Conservation (phyloP, 2,888 invertebrate genomes). For the Heliconius hortense region DNA sequence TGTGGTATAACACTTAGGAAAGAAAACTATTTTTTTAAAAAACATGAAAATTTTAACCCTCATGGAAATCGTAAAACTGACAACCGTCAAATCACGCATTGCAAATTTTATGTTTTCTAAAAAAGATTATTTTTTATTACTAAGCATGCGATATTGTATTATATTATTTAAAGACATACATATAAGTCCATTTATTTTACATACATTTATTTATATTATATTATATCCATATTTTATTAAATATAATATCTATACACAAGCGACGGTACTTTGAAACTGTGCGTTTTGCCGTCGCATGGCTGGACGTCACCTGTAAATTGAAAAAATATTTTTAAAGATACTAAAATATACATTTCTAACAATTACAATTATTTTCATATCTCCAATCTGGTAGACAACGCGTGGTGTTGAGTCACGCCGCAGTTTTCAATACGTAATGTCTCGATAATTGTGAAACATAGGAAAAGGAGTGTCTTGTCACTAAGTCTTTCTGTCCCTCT, state of each 20-base stretch:
- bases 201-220: not conserved
- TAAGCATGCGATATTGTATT: not conserved
- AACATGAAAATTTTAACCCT: not conserved
- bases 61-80: too few relatives aligned
- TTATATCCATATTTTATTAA: not conserved
- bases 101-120: not conserved
- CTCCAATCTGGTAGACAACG: too few relatives aligned
- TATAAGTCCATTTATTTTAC: not conserved
- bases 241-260: conserved; percentile 62
- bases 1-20: too few relatives aligned
- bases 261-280: conserved; percentile 75
- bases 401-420: too few relatives aligned
- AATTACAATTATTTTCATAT: too few relatives aligned
- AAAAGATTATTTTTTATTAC: not conserved
- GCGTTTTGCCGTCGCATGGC: conserved; percentile 73
- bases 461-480: too few relatives aligned
- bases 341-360: not conserved
- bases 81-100: too few relatives aligned
- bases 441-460: too few relatives aligned
- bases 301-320: conserved; percentile 67
- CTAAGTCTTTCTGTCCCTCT: too few relatives aligned
- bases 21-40: too few relatives aligned
- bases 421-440: too few relatives aligned
- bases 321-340: not conserved
- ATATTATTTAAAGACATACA: not conserved